Conservation (phyloP, 2,888 invertebrate species). For the Andricus curvator region DNA sequence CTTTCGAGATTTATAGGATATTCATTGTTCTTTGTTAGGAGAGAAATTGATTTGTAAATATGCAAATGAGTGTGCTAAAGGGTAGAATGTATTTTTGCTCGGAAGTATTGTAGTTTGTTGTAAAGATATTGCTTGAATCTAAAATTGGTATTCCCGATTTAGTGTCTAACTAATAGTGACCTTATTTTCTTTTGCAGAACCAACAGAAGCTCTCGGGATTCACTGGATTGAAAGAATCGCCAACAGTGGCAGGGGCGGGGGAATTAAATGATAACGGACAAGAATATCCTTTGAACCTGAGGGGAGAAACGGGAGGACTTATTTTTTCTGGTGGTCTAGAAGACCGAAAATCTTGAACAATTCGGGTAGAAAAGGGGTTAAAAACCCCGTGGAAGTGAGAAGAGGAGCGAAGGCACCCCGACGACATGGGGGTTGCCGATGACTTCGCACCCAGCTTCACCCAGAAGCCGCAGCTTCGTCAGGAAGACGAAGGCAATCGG, state of each 20-base stretch:
- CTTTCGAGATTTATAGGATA: not conserved
- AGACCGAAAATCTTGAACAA: conserved; percentile 4
- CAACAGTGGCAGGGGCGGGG: conserved; percentile 14
- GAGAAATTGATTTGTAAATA: not conserved
- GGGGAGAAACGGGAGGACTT: conserved; percentile 26
- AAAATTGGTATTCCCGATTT: too few species aligned
- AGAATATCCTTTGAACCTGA: conserved; percentile 30
- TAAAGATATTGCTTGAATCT: too few species aligned
- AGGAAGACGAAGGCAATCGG: conserved; percentile 97
- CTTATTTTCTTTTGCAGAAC: not conserved
- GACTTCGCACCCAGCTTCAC: conserved; percentile 99
- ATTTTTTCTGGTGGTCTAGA: conserved; percentile 39
- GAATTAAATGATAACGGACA: conserved; percentile 28
- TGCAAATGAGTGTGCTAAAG: not conserved
- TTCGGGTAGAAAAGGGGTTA: conserved; percentile 8
- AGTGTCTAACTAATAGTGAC: too few species aligned
- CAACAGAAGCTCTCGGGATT: conserved; percentile 15
- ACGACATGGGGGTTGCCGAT: conserved; percentile 90
- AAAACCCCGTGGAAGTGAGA: conserved; percentile 28
- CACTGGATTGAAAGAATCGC: not conserved
- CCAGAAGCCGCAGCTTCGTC: conserved; percentile 97
- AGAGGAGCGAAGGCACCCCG: conserved; percentile 62
- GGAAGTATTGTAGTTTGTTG: too few species aligned
- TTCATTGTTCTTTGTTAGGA: not conserved
- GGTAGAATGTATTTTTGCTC: not conserved